A percentile compares a stretch with the other conserved stretches of the same genome.
These are phyloP conservation scores for Turnix velox DNA, from an alignment of 2,113 vertebrate species.

Conservation along the genomic window DNA sequence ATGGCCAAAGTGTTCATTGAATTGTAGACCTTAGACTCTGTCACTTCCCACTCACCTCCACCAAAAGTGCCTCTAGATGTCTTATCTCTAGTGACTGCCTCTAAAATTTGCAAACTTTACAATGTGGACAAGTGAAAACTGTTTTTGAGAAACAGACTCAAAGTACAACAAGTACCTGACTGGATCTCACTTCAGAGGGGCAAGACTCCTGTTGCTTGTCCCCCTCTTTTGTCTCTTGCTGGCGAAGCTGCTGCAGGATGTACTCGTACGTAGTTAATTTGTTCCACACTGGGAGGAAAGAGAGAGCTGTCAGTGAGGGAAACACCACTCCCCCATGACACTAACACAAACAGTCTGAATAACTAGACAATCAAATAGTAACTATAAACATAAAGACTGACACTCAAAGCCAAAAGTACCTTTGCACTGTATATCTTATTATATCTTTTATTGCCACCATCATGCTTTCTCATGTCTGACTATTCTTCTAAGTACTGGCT, in stretches of 20 bases:
- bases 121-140: fast-evolving
- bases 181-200: conserved; percentile 58
- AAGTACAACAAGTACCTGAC: conserved; percentile 69
- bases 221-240: conserved; percentile 74
- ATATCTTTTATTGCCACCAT: background rate
- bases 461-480: background rate
- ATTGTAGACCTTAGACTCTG: background rate
- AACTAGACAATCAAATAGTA: background rate
- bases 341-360: background rate
- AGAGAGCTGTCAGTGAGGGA: conserved; percentile 12
- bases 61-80: background rate
- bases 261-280: conserved; percentile 93
- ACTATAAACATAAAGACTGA: background rate
- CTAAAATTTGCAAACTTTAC: background rate
- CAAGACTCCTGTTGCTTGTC: conserved; percentile 63
- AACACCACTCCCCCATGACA: background rate
- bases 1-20: background rate
- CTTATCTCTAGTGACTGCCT: background rate
- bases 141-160: background rate
- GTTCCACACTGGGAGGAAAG: conserved; percentile 86
- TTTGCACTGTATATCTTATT: background rate
- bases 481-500: background rate
- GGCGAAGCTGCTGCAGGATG: conserved; percentile 88
- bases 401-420: background rate
- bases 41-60: background rate